Conservation (phyloP, 2,888 invertebrate genomes). For the Myopa testacea region DNA sequence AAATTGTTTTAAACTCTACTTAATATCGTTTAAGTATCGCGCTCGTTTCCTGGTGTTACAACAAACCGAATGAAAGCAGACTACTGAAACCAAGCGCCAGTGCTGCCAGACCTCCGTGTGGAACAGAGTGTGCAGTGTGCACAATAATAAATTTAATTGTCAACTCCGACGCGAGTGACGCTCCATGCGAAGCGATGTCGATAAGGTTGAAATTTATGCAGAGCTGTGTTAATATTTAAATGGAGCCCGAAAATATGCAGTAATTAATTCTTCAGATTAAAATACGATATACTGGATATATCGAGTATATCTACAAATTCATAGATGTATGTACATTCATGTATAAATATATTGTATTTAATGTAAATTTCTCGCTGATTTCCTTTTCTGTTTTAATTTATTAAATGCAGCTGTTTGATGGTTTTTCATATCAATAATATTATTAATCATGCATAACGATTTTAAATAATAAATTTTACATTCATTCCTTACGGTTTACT, state of each 20-base stretch:
- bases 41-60: conserved; percentile 3
- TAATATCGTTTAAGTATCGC: conserved; percentile 18
- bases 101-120: not conserved
- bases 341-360: too few species aligned
- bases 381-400: not conserved
- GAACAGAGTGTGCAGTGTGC: not conserved
- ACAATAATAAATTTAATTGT: not conserved
- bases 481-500: not conserved
- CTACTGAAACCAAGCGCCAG: not conserved
- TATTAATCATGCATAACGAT: not conserved
- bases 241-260: conserved; percentile 20
- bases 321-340: too few species aligned
- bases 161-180: conserved; percentile 4
- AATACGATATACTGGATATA: not conserved
- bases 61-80: conserved; percentile 6
- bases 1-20: conserved; percentile 39
- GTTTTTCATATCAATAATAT: not conserved
- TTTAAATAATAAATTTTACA: not conserved
- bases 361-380: too few species aligned
- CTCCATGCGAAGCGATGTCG: conserved; percentile 11
- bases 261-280: conserved; percentile 31
- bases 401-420: not conserved
- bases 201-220: conserved; percentile 26
- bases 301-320: too few species aligned
- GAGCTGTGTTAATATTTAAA: conserved; percentile 26